These are phyloP conservation scores for Brenthis ino DNA, from an alignment of 2,888 invertebrate genomes.

Conservation along the genomic window DNA sequence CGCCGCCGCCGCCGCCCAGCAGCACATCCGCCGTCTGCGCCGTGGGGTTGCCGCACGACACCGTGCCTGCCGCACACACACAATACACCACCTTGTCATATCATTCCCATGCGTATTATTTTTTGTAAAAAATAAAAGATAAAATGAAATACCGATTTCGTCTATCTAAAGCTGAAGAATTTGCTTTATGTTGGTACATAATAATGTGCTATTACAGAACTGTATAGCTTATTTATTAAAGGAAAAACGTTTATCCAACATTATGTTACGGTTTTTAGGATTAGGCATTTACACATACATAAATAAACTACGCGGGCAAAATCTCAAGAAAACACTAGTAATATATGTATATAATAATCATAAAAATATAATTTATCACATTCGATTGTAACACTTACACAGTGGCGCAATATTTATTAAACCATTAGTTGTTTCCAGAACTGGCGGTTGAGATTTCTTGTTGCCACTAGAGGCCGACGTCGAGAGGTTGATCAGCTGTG, in stretches of 20 bases:
- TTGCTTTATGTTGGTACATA: no score
- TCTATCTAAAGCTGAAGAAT: no score
- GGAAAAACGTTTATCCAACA: no score
- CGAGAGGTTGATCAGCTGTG: slow-evolving; percentile 77
- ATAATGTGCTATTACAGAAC: no score
- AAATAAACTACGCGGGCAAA: not conserved
- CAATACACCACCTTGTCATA: no score
- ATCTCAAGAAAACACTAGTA: not conserved
- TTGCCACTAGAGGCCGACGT: slow-evolving; percentile 69
- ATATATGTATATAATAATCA: no score
- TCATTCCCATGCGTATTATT: no score
- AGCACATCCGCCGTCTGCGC: slow-evolving; percentile 95
- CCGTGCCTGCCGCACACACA: slow-evolving; percentile 74
- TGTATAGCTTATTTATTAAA: no score
- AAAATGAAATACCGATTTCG: no score
- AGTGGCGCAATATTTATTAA: slow-evolving; percentile 95
- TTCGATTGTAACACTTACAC: slow-evolving; percentile 76
- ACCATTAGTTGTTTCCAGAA: slow-evolving; percentile 87
- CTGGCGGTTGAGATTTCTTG: slow-evolving; percentile 73
- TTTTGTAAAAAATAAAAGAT: no score
- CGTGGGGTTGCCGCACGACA: slow-evolving; percentile 90
- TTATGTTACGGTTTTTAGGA: no score
- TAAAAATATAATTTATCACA: not conserved
- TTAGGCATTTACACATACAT: not conserved
- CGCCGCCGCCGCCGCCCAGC: slow-evolving; percentile 88